Conservation (phyloP, 2,888 invertebrate genomes). For the Creontiades dilutus region DNA sequence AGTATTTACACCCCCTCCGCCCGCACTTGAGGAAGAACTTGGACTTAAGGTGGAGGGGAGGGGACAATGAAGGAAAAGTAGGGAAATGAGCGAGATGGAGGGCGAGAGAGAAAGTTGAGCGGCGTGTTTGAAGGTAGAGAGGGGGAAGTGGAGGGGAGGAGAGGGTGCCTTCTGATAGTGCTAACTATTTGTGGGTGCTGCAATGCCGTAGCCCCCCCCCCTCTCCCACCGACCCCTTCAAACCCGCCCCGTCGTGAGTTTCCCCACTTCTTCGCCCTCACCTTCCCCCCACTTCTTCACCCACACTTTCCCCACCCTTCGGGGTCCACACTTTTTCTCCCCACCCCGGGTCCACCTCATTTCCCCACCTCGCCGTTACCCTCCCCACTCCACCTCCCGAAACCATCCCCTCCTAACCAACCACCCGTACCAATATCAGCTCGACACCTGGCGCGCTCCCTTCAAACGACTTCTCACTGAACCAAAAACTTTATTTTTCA, state of each 20-base stretch:
- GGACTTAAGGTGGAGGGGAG: neutral
- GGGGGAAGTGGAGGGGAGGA: neutral
- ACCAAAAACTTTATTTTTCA: neutral
- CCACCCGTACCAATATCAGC: conserved; percentile 40
- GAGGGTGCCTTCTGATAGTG: conserved; percentile 45
- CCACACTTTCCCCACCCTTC: neutral
- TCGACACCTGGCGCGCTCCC: conserved; percentile 33
- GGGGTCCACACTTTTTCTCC: neutral
- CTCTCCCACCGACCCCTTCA: neutral
- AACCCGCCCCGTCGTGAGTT: neutral
- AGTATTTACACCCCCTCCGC: conserved; percentile 56
- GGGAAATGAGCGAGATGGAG: neutral
- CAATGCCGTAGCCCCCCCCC: conserved; percentile 55
- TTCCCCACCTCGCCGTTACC: neutral
- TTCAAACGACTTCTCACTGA: neutral
- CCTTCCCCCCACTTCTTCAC: neutral
- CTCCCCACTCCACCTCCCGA: neutral
- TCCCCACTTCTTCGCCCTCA: neutral
- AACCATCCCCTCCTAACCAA: neutral
- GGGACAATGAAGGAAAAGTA: neutral
- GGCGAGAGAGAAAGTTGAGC: neutral
- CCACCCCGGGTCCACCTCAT: neutral
- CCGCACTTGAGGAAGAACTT: neutral
- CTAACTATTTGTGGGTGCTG: conserved; percentile 65
- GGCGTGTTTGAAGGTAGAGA: neutral